Conservation (phyloP, 2,888 invertebrate species). For the Agonum fuliginosum region DNA sequence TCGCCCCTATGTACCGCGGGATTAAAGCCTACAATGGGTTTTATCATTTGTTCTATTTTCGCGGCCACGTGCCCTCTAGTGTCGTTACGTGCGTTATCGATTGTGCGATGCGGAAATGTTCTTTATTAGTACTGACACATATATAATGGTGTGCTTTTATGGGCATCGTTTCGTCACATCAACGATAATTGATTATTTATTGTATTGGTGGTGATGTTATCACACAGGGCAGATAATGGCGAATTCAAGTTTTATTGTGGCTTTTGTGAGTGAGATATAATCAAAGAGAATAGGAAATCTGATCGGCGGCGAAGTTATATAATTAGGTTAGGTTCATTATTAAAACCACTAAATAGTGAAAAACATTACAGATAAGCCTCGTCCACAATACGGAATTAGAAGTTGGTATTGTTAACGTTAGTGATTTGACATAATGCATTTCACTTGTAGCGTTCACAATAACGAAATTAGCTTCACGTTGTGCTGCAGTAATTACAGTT, state of each 20-base stretch:
- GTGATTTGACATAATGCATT: too few relatives aligned
- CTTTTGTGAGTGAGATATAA: not conserved
- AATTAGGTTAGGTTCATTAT: too few relatives aligned
- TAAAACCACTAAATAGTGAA: too few relatives aligned
- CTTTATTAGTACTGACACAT: slow-evolving; percentile 52
- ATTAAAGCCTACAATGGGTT: not conserved
- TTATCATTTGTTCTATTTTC: slow-evolving; percentile 50
- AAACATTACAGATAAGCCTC: too few relatives aligned
- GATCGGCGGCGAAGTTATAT: too few relatives aligned
- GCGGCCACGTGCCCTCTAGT: slow-evolving; percentile 15
- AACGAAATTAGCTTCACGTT: too few relatives aligned
- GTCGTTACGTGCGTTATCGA: slow-evolving; percentile 42
- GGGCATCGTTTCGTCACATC: slow-evolving; percentile 35
- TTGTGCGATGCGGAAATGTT: slow-evolving; percentile 46
- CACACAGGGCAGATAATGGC: slow-evolving; percentile 13
- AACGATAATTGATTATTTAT: slow-evolving; percentile 40
- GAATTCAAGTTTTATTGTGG: not conserved
- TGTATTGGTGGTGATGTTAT: slow-evolving; percentile 24
- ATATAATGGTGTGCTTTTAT: slow-evolving; percentile 34
- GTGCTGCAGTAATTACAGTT: too few relatives aligned
- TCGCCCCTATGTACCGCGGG: not conserved
- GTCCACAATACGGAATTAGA: too few relatives aligned
- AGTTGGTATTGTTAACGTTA: too few relatives aligned
- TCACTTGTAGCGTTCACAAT: too few relatives aligned
- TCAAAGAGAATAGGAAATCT: not conserved